Evolutionary conservation across 1,140 invertebrate genomes (phyloP).

Genomic region (Pectinophora gossypiella): DNA sequence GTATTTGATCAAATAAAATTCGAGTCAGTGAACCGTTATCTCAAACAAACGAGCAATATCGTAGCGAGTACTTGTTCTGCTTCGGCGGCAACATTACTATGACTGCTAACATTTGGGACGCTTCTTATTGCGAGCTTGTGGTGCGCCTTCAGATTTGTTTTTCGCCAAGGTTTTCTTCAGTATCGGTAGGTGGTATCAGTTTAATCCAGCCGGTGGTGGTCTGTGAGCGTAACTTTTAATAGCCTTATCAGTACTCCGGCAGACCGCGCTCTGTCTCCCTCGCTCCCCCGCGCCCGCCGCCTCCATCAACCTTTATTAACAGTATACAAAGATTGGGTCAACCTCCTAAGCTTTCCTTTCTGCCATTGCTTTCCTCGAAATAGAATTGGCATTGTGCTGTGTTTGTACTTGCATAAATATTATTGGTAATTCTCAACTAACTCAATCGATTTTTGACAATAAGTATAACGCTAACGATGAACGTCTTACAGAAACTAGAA

Average conservation of each 20-base stretch:
- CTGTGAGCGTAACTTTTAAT: slow-evolving; percentile 69
- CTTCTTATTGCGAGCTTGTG: slow-evolving; percentile 22
- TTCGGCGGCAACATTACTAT: slow-evolving; percentile 22
- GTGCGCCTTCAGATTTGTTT: slow-evolving; percentile 19
- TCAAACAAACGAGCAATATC: slow-evolving; percentile 18
- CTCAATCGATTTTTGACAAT: too few relatives aligned
- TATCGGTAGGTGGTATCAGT: slow-evolving; percentile 46
- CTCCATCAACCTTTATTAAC: slow-evolving; percentile 42
- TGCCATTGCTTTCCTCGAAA: neutral
- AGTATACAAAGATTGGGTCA: slow-evolving; percentile 22
- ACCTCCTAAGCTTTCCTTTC: slow-evolving; percentile 11
- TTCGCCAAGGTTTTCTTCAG: slow-evolving; percentile 35
- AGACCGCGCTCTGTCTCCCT: slow-evolving; percentile 40
- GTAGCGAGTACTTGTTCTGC: slow-evolving; percentile 14
- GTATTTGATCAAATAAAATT: slow-evolving; percentile 20
- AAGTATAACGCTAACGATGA: too few relatives aligned
- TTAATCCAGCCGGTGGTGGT: slow-evolving; percentile 47
- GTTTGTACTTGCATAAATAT: too few relatives aligned
- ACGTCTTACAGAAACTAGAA: too few relatives aligned
- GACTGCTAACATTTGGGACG: slow-evolving; percentile 20
- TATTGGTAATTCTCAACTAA: too few relatives aligned
- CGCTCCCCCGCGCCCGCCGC: slow-evolving; percentile 24
- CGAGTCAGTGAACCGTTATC: slow-evolving; percentile 14
- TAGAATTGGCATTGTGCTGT: too few relatives aligned
- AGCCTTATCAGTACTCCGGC: slow-evolving; percentile 64